These are phyloP conservation scores for Potamilus streckersoni DNA, from an alignment of 1,140 invertebrate species.

Conservation along the genomic window DNA sequence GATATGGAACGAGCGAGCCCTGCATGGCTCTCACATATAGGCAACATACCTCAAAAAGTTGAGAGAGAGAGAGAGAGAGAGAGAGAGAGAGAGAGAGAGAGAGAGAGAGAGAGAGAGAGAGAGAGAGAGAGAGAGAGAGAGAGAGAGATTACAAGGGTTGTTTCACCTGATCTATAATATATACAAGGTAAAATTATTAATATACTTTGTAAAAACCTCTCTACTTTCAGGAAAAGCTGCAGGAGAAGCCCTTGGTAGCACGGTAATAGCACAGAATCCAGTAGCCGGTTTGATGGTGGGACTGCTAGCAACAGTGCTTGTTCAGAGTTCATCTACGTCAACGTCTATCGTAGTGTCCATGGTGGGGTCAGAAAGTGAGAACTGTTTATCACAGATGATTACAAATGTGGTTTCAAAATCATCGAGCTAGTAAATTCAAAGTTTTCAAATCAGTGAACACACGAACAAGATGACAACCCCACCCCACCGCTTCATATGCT, in stretches of 20 bases:
- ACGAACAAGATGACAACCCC: background rate
- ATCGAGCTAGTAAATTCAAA: background rate
- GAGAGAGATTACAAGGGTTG: background rate
- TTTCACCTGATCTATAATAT: background rate
- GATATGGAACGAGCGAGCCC: too few species aligned
- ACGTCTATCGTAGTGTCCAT: constrained; percentile 76
- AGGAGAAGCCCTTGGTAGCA: constrained; percentile 61
- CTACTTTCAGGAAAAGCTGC: constrained; percentile 1
- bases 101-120: background rate
- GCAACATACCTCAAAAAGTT: too few species aligned
- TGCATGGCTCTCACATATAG: too few species aligned
- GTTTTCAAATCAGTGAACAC: background rate
- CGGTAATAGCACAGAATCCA: constrained; percentile 71
- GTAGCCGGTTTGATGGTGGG: constrained; percentile 74
- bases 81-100: too few species aligned
- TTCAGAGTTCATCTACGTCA: constrained; percentile 76
- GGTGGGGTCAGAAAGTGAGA: constrained; percentile 65
- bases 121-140: too few species aligned
- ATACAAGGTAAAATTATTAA: background rate
- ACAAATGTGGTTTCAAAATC: background rate
- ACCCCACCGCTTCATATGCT: background rate
- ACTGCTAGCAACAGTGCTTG: constrained; percentile 74
- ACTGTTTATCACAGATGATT: background rate
- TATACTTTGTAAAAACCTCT: background rate
- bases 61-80: too few species aligned